Base-by-base conservation (phyloP, 2,888 invertebrate genomes). In the Cartodere bifasciata region DNA sequence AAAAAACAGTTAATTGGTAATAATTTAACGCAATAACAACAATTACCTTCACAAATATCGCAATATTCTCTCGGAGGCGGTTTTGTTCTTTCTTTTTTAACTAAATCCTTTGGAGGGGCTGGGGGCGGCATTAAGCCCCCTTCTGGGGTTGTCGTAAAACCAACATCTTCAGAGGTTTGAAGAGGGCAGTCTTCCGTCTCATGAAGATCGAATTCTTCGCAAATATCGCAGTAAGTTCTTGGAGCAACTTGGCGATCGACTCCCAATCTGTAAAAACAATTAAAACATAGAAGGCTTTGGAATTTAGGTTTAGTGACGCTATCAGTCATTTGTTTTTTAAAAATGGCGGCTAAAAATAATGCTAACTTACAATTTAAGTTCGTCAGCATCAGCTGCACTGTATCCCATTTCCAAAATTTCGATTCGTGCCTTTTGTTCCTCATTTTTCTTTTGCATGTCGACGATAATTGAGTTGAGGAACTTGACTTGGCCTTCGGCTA, bases 381-480 rank as follows among this genome's bases (percentile, higher is more conserved):
- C 57, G 24, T 55, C 52, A 6, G 50, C 54, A 17, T 48, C 54
- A 4, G 32, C 29, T 14, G 36, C 32, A 27, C 32, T 33, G 13
- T 29, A 36, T 60, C 65, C 74, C 64, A 58, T 54, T 56, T 86
- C 85, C 27, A 90, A 66, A 17, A 81, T 77, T 47, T 86, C 77
- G 24, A 92, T 74, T 46, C 83, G 70, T 29, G 77, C 73, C 52
- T 76, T 68, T 2, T 92, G 67, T 44, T 81, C 78, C 50, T 88
- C 84, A 53, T 90, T 91, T 59, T 94, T 94, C 43, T 74, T 74
- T 60, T 92, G 90, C 79, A 94, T 84, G 52, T 94, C 94, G 15
- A 88, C 90, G 47, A 97, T 95, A 44, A 97, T 91, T 5, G 92
- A 86, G 65, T 97, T 94, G 16, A 97, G 68, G 63, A 97, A 95